Evolutionary conservation across 2,797 vertebrate species (phyloP).

Genomic region (Acrossocheilus fasciatus): DNA sequence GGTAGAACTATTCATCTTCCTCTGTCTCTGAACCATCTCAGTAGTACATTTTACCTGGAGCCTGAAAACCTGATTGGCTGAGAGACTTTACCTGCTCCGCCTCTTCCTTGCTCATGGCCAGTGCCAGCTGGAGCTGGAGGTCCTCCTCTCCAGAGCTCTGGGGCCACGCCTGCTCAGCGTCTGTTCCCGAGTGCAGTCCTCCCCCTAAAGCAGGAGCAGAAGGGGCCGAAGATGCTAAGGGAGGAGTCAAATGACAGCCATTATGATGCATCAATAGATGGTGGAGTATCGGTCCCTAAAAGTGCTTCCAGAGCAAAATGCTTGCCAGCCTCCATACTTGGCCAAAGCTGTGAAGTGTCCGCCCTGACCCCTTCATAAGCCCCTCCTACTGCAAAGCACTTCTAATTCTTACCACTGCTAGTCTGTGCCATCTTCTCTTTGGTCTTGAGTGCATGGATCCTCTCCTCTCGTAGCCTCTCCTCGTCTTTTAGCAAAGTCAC

Average conservation of each 20-base stretch:
- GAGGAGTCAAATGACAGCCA: constrained; percentile 60
- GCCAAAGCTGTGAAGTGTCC: constrained; percentile 28
- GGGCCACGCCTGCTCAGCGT: constrained; percentile 90
- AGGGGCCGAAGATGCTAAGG: constrained; percentile 82
- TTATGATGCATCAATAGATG: constrained; percentile 54
- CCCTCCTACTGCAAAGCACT: background rate
- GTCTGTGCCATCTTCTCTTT: constrained; percentile 97
- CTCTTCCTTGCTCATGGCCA: constrained; percentile 96
- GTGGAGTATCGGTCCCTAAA: constrained; percentile 39
- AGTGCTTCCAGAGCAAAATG: constrained; percentile 41
- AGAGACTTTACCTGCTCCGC: constrained; percentile 87
- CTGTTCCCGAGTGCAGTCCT: constrained; percentile 76
- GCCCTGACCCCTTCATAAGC: constrained; percentile 16
- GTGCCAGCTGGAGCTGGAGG: constrained; percentile 89
- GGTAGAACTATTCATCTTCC: constrained; percentile 1
- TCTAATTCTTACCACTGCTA: constrained; percentile 82
- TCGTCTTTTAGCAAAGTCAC: constrained; percentile 92
- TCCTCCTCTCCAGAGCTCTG: constrained; percentile 94
- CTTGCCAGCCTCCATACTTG: constrained; percentile 21
- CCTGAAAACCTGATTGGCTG: constrained; percentile 10
- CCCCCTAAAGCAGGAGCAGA: constrained; percentile 77
- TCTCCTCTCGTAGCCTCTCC: constrained; percentile 89
- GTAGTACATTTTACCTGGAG: constrained; percentile 53
- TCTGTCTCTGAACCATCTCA: background rate
- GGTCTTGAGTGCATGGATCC: constrained; percentile 93